Base-by-base conservation (phyloP, 2,888 invertebrate species). In the Ennomos fuscantarius region DNA sequence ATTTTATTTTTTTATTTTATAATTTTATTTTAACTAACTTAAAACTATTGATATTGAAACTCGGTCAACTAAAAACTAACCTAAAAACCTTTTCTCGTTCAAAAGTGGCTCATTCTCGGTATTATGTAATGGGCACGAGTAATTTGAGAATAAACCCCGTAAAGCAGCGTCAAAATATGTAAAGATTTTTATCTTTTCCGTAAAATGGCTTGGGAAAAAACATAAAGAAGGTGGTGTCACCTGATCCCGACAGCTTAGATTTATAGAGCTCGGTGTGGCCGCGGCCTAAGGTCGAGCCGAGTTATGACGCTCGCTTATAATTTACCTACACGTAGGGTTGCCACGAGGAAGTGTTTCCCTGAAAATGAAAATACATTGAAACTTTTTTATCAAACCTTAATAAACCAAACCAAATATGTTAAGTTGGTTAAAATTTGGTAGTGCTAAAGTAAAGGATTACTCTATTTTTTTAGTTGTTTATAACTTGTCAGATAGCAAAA, bases 141-240 rank as follows among this genome's bases (percentile, higher is more conserved):
- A 92, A 92, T 92, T 92, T 89, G 90, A 92, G 90, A 92, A 87
- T 89, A 79, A 87, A 78, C 81, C 76, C 81, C 81, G 86, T 86
- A 89, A 89, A 89, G 85, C 90, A 86, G 88, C 88, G 89, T 92
- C 91, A 91, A 92, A 92, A 92, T 92, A 92, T 92, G 93, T 92
- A 89, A 88, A 92, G 92, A 93, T 93, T 87, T 84, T 90, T 91
- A 92, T 93, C 93, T 90, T 91, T 91, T 78, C 90, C 87, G 89
- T 92, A 92, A 92, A 93, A 92, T 84, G 87, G 92, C 89, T 89
- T 92, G 92, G 91, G 93, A 93, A 93, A 92, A 93, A 92, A 93
- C 93, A 93, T 93, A 93, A 93, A 93, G 92, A 91, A 92, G 90
- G 88, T 85, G 89, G 90, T 92, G 92, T 92, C 93, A 92, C 92